Base-by-base conservation (phyloP, 1,140 invertebrate genomes). In the Aphelinus atriplicis region DNA sequence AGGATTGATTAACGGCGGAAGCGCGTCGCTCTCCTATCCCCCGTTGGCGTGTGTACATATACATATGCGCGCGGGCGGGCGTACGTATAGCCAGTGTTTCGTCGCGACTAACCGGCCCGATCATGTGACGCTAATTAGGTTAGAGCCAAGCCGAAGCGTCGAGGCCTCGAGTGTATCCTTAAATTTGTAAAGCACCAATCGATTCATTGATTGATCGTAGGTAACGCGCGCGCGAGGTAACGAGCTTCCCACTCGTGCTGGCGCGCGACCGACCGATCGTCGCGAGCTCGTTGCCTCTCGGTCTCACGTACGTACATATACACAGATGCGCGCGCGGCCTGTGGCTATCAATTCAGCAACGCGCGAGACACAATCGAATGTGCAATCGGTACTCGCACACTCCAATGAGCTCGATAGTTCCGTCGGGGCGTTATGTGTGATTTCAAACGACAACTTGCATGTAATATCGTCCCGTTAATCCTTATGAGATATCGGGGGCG, bases 1-100 rank as follows among this genome's bases (percentile, higher is more conserved):
- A 1, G 73, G 76, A 75, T 79, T 80, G 70, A 79, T 79, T 77
- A 73, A 63, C 72, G 70, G 46, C 71, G 73, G 55, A 61, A 72
- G 43, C 47, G 56, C 65, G 42, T 60, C 73, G 67, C 66, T 42
- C 26, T 26, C 26, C 53, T 48, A 47, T 66, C 53, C 73, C 45
- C 26, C 45, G 66, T 67, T 45, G 71, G 68, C 26, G 10, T 47
- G 6, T 48, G 9, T 9, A 3, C 47, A 3, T 63, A 62, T 63
- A n/a, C n/a, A 48, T 10, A n/a, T 46, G 46, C 1, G 3, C n/a
- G 6, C 3, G 58, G 45, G 42, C 45, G 26, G 45, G 26, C 26
- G 0, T 26, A 51, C 47, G 68, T 53, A 26, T 26, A 26, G 26
- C 26, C 26, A 26, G 26, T 26, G 26, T 26, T 26, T 26, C 26